Percentiles rank a stretch among this genome's conserved stretches.
Conservation (phyloP, 35 echinoderm and acorn worm species). For the Heliocidaris tuberculata region DNA sequence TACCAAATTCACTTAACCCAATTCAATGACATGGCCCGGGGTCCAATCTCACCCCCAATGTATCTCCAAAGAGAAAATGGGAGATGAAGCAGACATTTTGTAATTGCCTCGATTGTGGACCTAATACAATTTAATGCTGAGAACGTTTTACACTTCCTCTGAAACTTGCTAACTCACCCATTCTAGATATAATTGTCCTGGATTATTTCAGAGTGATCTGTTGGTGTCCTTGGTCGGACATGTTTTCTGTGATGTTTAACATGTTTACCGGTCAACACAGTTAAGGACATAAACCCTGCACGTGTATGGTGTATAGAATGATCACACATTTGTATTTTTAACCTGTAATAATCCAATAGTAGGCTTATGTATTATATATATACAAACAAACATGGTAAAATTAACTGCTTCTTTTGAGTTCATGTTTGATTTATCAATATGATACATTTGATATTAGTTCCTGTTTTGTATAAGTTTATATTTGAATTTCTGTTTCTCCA, state of each 20-base stretch:
- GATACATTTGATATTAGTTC: too few species aligned
- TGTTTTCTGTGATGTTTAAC: too few species aligned
- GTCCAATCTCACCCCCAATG: background rate
- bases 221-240: too few species aligned
- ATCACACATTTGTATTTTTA: too few species aligned
- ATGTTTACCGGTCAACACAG: background rate
- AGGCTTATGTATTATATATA: too few species aligned
- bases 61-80: background rate
- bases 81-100: slow-evolving; percentile 7
- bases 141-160: background rate
- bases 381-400: too few species aligned
- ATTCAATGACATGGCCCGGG: background rate
- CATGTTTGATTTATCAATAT: too few species aligned
- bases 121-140: background rate
- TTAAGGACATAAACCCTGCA: background rate
- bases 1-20: background rate
- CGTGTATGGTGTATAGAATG: too few species aligned
- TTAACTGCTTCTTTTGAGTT: too few species aligned
- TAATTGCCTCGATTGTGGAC: background rate
- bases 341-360: too few species aligned
- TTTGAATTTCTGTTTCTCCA: too few species aligned
- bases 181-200: background rate
- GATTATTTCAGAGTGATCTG: background rate
- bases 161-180: background rate
- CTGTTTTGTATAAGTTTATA: too few species aligned